Conservation (phyloP, 2,113 vertebrate species). For the Rhineura floridana region DNA sequence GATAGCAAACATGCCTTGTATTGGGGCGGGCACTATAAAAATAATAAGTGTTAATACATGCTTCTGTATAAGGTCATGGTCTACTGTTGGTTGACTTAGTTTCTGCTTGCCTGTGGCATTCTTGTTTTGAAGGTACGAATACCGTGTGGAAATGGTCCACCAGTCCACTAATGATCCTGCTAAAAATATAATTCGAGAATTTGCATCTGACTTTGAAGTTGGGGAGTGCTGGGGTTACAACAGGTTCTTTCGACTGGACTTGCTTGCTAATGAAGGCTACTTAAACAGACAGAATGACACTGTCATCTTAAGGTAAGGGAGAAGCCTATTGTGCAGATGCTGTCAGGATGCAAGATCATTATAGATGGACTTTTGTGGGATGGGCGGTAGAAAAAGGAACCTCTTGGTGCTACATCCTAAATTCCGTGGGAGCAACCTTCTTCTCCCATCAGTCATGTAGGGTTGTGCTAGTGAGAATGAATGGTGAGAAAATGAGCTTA, state of each 20-base stretch:
- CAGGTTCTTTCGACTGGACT: constrained; percentile 95
- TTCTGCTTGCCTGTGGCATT: background rate
- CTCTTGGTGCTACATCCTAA: background rate
- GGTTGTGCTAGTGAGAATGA: background rate
- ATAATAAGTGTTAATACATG: background rate
- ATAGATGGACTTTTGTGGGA: background rate
- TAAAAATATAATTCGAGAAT: constrained; percentile 98
- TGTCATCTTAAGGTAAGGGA: constrained; percentile 88
- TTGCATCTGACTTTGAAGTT: constrained; percentile 97
- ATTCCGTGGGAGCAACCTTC: background rate
- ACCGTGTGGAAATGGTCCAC: constrained; percentile 99
- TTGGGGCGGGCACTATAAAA: background rate
- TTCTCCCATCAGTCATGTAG: background rate
- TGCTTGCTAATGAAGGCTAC: constrained; percentile 96
- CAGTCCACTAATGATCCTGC: constrained; percentile 95
- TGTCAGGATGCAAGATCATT: background rate
- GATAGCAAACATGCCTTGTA: background rate
- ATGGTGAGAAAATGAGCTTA: background rate
- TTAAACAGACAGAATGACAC: constrained; percentile 96
- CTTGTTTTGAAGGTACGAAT: constrained; percentile 86
- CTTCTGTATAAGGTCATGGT: background rate
- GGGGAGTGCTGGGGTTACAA: constrained; percentile 99
- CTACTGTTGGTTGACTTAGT: background rate
- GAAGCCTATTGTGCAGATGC: background rate
- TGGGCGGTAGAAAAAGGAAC: background rate